Percentiles rank a stretch among this genome's conserved stretches.
These are phyloP conservation scores for Trogon melanurus DNA, from an alignment of 2,113 vertebrate species.

Conservation along the genomic window DNA sequence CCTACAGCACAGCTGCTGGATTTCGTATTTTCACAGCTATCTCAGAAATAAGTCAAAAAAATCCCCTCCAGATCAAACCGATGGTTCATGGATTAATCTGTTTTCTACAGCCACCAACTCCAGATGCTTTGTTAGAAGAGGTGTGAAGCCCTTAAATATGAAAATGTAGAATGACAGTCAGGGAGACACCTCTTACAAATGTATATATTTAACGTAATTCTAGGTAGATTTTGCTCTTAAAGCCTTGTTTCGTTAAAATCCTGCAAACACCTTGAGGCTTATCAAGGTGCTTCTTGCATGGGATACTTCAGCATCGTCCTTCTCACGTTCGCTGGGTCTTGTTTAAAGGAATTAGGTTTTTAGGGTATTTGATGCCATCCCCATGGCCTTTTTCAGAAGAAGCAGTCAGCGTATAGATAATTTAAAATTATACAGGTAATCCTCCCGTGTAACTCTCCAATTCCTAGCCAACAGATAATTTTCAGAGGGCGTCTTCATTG, in stretches of 20 bases:
- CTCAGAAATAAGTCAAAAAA: neutral
- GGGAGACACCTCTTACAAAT: neutral
- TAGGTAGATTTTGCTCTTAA: neutral
- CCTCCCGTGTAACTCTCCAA: neutral
- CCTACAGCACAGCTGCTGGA: neutral
- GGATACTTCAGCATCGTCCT: neutral
- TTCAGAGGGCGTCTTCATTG: neutral
- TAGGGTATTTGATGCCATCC: neutral
- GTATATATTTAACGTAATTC: neutral
- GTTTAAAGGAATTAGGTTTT: neutral
- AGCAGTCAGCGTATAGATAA: neutral
- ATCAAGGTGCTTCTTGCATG: neutral
- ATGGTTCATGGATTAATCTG: no score
- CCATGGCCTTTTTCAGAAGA: neutral
- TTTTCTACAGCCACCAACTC: neutral
- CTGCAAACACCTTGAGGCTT: no score
- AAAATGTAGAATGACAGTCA: neutral
- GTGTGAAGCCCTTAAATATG: neutral
- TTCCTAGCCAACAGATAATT: neutral
- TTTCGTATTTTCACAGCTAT: neutral
- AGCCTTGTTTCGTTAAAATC: neutral
- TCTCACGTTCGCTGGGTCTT: neutral
- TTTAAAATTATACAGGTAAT: neutral
- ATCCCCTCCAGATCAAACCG: neutral
- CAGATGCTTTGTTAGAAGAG: neutral